Conservation (phyloP, 2,797 vertebrate species). For the Intellagama lesueurii region DNA sequence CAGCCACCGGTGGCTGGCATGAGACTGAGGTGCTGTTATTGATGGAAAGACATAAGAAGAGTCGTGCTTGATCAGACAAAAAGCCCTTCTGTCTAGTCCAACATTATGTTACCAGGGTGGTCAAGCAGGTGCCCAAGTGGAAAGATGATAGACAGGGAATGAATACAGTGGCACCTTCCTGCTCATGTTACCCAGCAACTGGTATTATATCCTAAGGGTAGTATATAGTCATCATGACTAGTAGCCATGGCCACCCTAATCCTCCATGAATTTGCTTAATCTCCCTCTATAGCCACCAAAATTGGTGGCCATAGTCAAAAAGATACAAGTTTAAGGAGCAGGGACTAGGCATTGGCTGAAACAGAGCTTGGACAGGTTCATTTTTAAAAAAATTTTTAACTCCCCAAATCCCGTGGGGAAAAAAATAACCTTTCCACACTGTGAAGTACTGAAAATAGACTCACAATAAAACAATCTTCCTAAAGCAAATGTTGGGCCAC, state of each 20-base stretch:
- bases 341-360: no score
- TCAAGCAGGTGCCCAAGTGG: not conserved
- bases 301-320: not conserved
- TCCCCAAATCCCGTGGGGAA: no score
- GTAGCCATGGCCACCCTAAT: not conserved
- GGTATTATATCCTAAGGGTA: not conserved
- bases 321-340: no score
- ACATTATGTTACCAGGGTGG: not conserved
- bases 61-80: not conserved
- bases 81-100: not conserved
- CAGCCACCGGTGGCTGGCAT: not conserved
- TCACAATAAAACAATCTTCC: no score
- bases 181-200: not conserved
- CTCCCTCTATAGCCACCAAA: not conserved
- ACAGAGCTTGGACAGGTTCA: no score
- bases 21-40: no score
- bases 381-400: no score
- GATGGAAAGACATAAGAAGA: not conserved
- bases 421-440: no score
- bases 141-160: not conserved
- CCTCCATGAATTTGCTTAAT: not conserved
- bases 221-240: not conserved
- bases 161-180: not conserved
- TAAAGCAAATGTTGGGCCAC: no score
- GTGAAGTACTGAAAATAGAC: no score